phyloP scores from a whole-genome alignment of 2,888 invertebrate genomes.

The Caenorhabditis sp. region DNA sequence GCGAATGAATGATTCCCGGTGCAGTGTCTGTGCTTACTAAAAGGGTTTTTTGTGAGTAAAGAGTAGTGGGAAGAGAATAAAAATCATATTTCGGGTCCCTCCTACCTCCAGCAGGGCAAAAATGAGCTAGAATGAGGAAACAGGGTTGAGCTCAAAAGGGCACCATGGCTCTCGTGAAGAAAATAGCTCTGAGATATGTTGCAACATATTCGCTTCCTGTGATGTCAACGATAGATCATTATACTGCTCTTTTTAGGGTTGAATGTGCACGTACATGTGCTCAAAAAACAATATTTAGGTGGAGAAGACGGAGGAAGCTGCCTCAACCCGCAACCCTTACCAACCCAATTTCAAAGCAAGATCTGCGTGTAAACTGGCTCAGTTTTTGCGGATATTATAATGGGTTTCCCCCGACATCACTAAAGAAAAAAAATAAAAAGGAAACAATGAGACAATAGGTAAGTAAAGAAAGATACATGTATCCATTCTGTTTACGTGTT shows the following conservation, averaged over 20 bases:
- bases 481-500: conserved; percentile 25
- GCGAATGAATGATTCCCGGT: conserved; percentile 58
- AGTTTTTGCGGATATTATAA: conserved; percentile 60
- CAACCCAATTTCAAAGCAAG: conserved; percentile 55
- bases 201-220: conserved; percentile 47
- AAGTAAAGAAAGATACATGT: conserved; percentile 38
- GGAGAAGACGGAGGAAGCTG: conserved; percentile 22
- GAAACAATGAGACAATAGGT: conserved; percentile 35
- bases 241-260: conserved; percentile 16
- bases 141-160: conserved; percentile 29
- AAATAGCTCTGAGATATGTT: conserved; percentile 23
- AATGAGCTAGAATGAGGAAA: conserved; percentile 6
- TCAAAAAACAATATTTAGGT: background rate
- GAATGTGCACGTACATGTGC: conserved; percentile 27
- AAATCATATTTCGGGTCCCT: conserved; percentile 39
- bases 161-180: conserved; percentile 25
- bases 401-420: conserved; percentile 57
- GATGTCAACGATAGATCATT: conserved; percentile 55
- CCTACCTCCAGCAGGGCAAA: too few relatives aligned
- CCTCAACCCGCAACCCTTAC: conserved; percentile 14
- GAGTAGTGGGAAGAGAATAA: conserved; percentile 39
- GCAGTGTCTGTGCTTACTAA: conserved; percentile 49
- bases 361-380: conserved; percentile 44
- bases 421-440: conserved; percentile 27
- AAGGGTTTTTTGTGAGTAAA: conserved; percentile 51